Conservation (phyloP, 2,888 invertebrate species). For the Dastarcus helophoroides region DNA sequence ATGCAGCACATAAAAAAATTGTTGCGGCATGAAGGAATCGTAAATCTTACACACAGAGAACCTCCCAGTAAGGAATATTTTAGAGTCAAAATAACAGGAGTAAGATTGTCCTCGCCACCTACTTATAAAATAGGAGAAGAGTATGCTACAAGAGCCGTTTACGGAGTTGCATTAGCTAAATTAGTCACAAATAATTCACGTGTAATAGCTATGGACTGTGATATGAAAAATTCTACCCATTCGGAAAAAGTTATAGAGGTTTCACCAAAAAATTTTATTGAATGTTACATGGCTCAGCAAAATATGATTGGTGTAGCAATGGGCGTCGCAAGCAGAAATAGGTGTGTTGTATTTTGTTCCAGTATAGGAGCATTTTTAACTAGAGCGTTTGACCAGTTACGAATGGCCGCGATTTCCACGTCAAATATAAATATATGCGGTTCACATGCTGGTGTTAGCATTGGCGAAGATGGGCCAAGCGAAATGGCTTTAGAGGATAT, state of each 20-base stretch:
- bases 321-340: constrained; percentile 79
- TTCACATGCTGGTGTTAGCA: constrained; percentile 90
- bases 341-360: constrained; percentile 80
- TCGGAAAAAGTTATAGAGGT: constrained; percentile 73
- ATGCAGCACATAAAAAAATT: constrained; percentile 46
- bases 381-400: constrained; percentile 85
- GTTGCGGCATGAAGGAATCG: constrained; percentile 49
- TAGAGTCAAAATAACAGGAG: constrained; percentile 49
- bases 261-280: constrained; percentile 62
- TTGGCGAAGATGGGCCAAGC: constrained; percentile 92
- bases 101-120: constrained; percentile 63
- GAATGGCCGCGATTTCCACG: constrained; percentile 96
- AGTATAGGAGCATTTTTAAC: constrained; percentile 94
- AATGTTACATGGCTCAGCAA: constrained; percentile 96
- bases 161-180: constrained; percentile 82
- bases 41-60: constrained; percentile 38
- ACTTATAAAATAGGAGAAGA: constrained; percentile 58
- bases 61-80: constrained; percentile 45
- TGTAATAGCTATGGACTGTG: constrained; percentile 84
- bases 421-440: constrained; percentile 87
- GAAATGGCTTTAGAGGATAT: constrained; percentile 97
- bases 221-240: constrained; percentile 93
- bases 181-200: constrained; percentile 55
- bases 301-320: constrained; percentile 87
- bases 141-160: constrained; percentile 79